These are phyloP conservation scores for Cyclina sinensis DNA, from an alignment of 1,140 invertebrate genomes.

Conservation along the genomic window DNA sequence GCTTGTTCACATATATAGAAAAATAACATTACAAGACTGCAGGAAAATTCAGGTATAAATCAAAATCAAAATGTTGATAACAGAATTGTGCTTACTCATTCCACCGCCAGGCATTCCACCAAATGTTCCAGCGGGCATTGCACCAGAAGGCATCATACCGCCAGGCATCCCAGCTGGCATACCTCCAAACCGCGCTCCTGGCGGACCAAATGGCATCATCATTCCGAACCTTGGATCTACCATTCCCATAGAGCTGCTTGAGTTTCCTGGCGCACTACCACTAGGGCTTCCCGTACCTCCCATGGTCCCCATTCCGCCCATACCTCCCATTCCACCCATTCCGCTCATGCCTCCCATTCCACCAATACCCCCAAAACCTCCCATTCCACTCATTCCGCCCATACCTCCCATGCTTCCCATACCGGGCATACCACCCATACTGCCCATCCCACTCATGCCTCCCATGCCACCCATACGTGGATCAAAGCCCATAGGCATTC, in stretches of 20 bases:
- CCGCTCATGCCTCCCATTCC: slow-evolving; percentile 1
- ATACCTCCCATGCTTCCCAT: slow-evolving; percentile 15
- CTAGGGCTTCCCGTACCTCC: neutral
- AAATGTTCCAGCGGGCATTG: slow-evolving; percentile 17
- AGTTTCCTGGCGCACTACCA: neutral
- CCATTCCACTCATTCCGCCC: slow-evolving; percentile 17
- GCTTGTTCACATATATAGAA: no score
- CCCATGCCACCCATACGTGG: slow-evolving; percentile 19
- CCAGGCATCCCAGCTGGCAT: neutral
- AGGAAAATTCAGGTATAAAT: no score
- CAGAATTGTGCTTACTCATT: neutral
- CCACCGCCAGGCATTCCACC: neutral
- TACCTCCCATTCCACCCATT: neutral
- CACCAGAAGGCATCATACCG: slow-evolving; percentile 23
- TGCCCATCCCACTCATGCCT: neutral
- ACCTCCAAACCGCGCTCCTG: neutral
- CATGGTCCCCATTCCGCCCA: neutral
- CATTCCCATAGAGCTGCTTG: neutral
- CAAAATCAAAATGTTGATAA: no score
- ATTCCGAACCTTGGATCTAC: slow-evolving; percentile 1
- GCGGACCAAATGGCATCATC: no score
- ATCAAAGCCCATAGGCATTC: neutral
- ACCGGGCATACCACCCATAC: slow-evolving; percentile 7
- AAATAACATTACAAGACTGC: no score
- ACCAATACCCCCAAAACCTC: slow-evolving; percentile 12